Evolutionary conservation across 2,888 invertebrate genomes (phyloP).

Genomic region (Germaria angustata): DNA sequence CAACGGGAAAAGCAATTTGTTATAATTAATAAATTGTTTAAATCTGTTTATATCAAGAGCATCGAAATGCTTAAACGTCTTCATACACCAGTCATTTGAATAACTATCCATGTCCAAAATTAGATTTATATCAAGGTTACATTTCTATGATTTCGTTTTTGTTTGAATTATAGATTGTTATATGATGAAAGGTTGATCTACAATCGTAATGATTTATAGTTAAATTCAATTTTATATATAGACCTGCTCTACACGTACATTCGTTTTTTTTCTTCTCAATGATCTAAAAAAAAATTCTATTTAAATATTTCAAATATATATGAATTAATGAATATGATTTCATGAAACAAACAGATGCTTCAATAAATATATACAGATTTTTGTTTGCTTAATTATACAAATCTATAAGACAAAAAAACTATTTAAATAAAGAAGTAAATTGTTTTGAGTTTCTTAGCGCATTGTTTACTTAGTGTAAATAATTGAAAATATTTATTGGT

Average conservation of each 20-base stretch:
- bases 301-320: neutral
- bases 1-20: slow-evolving; percentile 23
- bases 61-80: neutral
- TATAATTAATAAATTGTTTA: slow-evolving; percentile 28
- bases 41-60: slow-evolving; percentile 10
- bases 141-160: too few relatives aligned
- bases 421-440: neutral
- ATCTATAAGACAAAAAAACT: neutral
- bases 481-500: neutral
- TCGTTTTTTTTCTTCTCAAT: neutral
- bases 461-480: neutral
- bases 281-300: neutral
- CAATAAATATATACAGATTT: neutral
- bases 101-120: slow-evolving; percentile 18
- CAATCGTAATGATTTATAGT: neutral
- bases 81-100: neutral
- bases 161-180: neutral
- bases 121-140: slow-evolving; percentile 51
- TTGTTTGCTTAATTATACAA: too few relatives aligned
- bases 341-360: neutral
- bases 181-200: neutral
- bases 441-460: neutral
- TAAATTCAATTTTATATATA: neutral
- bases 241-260: neutral
- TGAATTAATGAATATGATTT: neutral